Evolutionary conservation across 2,797 vertebrate species (phyloP).

Genomic region (Crocidura indochinensis): DNA sequence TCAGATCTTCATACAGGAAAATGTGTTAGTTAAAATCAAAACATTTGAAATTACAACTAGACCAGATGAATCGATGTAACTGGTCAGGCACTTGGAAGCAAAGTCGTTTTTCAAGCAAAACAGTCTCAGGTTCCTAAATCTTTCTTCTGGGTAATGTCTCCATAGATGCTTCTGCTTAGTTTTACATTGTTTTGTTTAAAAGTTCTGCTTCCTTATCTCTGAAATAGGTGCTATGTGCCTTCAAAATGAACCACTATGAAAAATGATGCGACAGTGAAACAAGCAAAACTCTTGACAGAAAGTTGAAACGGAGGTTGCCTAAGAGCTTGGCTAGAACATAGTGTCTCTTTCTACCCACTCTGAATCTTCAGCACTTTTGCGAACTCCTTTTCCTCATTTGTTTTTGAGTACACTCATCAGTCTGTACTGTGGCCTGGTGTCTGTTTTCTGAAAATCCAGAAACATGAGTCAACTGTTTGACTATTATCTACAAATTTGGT

Average conservation of each 20-base stretch:
- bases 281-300: slow-evolving; percentile 60
- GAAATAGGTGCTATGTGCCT: slow-evolving; percentile 11
- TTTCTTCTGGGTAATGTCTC: slow-evolving; percentile 30
- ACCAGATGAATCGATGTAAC: not conserved
- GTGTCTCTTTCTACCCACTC: slow-evolving; percentile 70
- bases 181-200: slow-evolving; percentile 57
- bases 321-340: slow-evolving; percentile 70
- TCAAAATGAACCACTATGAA: slow-evolving; percentile 44
- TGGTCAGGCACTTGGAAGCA: not conserved
- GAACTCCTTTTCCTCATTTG: slow-evolving; percentile 27
- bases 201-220: slow-evolving; percentile 61
- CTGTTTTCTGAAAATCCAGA: slow-evolving; percentile 75
- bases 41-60: slow-evolving; percentile 24
- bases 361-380: slow-evolving; percentile 49
- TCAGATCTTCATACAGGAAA: slow-evolving; percentile 25
- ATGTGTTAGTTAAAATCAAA: slow-evolving; percentile 40
- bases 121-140: not conserved
- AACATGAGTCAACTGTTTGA: slow-evolving; percentile 80
- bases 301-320: slow-evolving; percentile 59
- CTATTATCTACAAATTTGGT: slow-evolving; percentile 83
- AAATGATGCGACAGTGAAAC: slow-evolving; percentile 49
- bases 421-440: slow-evolving; percentile 50
- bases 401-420: slow-evolving; percentile 66
- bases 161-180: not conserved
- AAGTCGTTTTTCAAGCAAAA: slow-evolving; percentile 54